Evolutionary conservation across 2,113 vertebrate species (phyloP).

Genomic region (Condylura cristata): DNA sequence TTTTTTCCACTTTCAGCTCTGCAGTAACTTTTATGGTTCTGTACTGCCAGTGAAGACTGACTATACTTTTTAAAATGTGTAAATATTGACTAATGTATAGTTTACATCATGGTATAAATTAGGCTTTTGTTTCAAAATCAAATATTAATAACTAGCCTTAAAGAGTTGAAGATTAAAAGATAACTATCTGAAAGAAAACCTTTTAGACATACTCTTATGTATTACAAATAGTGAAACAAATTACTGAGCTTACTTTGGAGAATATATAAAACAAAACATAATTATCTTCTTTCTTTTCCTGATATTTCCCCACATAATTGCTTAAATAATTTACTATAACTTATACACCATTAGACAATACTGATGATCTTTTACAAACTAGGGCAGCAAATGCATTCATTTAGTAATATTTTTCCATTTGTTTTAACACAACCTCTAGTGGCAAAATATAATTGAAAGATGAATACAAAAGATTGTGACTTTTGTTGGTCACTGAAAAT

Average conservation of each 20-base stretch:
- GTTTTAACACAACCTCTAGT: background rate
- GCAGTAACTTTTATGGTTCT: background rate
- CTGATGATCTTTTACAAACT: constrained; percentile 18
- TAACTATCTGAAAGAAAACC: constrained; percentile 40
- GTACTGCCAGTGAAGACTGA: background rate
- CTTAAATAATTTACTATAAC: constrained; percentile 57
- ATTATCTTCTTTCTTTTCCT: constrained; percentile 6
- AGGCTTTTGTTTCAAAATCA: constrained; percentile 34
- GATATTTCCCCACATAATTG: background rate
- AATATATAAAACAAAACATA: constrained; percentile 54
- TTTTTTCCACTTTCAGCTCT: background rate
- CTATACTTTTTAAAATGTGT: background rate
- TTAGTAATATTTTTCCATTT: constrained; percentile 34
- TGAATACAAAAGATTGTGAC: background rate
- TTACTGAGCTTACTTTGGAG: constrained; percentile 13
- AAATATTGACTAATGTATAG: background rate
- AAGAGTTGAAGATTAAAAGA: constrained; percentile 30
- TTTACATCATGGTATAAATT: constrained; percentile 12
- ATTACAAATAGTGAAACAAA: constrained; percentile 40
- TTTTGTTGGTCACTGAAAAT: constrained; percentile 19
- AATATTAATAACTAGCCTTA: constrained; percentile 24
- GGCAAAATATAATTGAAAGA: background rate
- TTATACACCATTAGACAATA: constrained; percentile 35
- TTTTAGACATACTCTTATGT: background rate
- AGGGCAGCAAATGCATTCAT: background rate